Evolutionary conservation across 2,888 invertebrate genomes (phyloP).

Genomic region (Ferrisia virgata): DNA sequence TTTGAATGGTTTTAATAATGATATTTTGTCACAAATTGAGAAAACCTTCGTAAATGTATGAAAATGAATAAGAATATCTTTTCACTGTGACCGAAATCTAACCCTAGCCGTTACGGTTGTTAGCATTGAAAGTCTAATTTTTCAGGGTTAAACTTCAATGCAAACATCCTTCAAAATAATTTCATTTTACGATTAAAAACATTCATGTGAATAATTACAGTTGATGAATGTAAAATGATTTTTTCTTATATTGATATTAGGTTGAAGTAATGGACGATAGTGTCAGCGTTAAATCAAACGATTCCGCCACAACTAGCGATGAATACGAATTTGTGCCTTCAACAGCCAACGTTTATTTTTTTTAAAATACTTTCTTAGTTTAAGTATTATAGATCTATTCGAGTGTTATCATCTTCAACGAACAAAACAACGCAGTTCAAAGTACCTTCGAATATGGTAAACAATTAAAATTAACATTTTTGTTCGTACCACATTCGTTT

Average conservation of each 20-base stretch:
- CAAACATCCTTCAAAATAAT: slow-evolving; percentile 6
- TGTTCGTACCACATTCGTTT: background rate
- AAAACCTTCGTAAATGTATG: background rate
- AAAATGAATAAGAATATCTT: background rate
- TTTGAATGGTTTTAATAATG: background rate
- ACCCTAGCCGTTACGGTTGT: background rate
- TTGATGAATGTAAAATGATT: background rate
- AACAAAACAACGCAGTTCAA: background rate
- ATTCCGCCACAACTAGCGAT: slow-evolving; percentile 66
- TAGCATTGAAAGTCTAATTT: slow-evolving; percentile 16
- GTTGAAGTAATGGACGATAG: slow-evolving; percentile 60
- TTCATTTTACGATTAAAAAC: background rate
- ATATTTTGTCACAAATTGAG: background rate
- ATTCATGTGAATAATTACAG: background rate
- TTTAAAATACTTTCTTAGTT: background rate
- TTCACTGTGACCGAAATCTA: background rate
- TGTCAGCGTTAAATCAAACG: slow-evolving; percentile 65
- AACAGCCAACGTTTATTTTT: slow-evolving; percentile 50
- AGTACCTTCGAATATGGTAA: background rate
- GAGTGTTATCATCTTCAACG: background rate
- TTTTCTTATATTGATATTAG: background rate
- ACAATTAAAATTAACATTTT: background rate
- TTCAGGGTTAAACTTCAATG: slow-evolving; percentile 17
- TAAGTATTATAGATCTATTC: background rate
- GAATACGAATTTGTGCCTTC: slow-evolving; percentile 68